phyloP scores from a whole-genome alignment of 2,113 vertebrate species.

The Dascyllus trimaculatus region DNA sequence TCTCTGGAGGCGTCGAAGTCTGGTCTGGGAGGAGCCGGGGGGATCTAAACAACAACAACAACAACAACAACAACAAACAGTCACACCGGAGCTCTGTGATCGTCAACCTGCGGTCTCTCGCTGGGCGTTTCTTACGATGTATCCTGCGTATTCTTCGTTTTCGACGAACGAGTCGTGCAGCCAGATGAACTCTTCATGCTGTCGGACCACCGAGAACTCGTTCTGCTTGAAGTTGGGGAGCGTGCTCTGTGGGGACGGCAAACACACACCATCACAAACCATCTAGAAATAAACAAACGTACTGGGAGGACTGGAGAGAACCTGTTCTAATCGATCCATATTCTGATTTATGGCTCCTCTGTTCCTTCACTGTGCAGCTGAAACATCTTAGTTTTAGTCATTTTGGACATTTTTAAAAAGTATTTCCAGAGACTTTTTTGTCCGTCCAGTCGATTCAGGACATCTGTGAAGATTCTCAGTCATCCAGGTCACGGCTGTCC shows the following conservation, averaged over 20 bases:
- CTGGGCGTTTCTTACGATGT: slow-evolving; percentile 90
- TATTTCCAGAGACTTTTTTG: no score
- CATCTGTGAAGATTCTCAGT: no score
- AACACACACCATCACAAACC: not conserved
- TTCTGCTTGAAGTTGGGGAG: slow-evolving; percentile 99
- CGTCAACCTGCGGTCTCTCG: not conserved
- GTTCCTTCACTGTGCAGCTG: no score
- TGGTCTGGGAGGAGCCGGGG: slow-evolving; percentile 95
- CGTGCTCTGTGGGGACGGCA: slow-evolving; percentile 88
- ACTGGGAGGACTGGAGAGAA: no score
- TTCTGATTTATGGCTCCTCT: no score
- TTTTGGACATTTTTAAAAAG: no score
- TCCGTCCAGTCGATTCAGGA: no score
- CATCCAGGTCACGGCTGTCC: no score
- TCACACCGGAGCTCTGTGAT: no score
- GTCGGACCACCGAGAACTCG: slow-evolving; percentile 97
- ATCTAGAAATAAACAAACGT: no score
- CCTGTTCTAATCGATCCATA: no score
- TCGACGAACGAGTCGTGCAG: slow-evolving; percentile 99
- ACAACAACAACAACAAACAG: not conserved
- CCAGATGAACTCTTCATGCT: slow-evolving; percentile 99
- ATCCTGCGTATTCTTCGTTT: slow-evolving; percentile 98
- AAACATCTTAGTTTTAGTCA: no score
- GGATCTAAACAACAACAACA: slow-evolving; percentile 86
- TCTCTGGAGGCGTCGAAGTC: slow-evolving; percentile 99